Conservation (phyloP, 92 coral and sea anemone genomes). For the Paramuricea clavata region DNA sequence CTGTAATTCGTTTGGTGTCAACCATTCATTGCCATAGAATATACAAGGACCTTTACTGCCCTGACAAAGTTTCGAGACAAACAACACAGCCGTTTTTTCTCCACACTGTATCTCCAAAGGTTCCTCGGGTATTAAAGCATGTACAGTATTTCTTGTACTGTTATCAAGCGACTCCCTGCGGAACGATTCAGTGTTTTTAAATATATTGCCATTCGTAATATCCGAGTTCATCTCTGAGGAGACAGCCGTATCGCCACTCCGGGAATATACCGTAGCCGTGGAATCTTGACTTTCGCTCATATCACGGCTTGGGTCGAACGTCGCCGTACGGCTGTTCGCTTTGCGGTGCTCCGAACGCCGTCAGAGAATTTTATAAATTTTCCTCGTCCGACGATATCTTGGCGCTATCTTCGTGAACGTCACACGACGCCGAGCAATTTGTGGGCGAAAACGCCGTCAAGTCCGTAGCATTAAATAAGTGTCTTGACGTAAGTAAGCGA, state of each 20-base stretch:
- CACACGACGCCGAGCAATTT: slow-evolving; percentile 31
- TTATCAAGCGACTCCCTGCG: neutral
- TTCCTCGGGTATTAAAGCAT: slow-evolving; percentile 75
- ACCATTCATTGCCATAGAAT: slow-evolving; percentile 91
- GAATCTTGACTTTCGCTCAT: neutral
- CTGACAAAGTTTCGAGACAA: slow-evolving; percentile 94
- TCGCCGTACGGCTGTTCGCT: neutral
- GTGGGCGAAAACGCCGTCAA: slow-evolving; percentile 49
- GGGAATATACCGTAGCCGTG: neutral
- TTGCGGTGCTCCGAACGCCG: slow-evolving; percentile 9
- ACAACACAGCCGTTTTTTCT: slow-evolving; percentile 91
- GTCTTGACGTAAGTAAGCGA: slow-evolving; percentile 34
- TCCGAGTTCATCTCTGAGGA: neutral
- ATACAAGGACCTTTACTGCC: slow-evolving; percentile 99
- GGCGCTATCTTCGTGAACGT: slow-evolving; percentile 39
- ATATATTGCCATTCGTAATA: slow-evolving; percentile 6
- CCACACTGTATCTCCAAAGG: slow-evolving; percentile 99
- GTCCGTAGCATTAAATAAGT: slow-evolving; percentile 42
- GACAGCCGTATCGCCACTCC: neutral
- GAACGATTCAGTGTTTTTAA: neutral
- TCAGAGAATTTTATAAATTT: neutral
- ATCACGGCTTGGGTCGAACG: neutral
- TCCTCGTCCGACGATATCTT: slow-evolving; percentile 8
- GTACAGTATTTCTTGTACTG: slow-evolving; percentile 1
- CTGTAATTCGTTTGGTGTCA: slow-evolving; percentile 97